These are phyloP conservation scores for Drosophila insularis DNA, from an alignment of 1,140 invertebrate species.

Conservation along the genomic window DNA sequence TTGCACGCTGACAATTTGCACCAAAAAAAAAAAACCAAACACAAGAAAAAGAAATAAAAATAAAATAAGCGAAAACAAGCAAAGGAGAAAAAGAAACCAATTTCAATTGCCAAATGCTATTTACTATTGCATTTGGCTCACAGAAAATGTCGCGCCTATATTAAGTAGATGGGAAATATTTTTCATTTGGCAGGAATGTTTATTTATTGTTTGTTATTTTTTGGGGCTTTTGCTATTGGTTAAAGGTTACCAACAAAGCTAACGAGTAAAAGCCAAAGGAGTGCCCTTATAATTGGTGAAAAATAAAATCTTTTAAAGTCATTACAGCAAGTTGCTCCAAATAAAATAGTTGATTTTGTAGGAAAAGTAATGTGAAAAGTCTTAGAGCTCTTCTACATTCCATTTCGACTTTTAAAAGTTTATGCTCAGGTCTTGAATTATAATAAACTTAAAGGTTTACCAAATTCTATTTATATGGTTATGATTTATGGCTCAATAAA, in stretches of 20 bases:
- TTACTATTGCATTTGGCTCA: constrained; percentile 47
- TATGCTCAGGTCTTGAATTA: too few species aligned
- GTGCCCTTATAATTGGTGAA: neutral
- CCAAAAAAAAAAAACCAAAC: constrained; percentile 20
- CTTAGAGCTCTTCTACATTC: too few species aligned
- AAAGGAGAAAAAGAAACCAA: constrained; percentile 6
- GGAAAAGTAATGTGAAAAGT: too few species aligned
- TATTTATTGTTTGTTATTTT: constrained; percentile 7
- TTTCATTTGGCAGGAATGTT: constrained; percentile 15
- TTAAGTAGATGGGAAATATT: constrained; percentile 59
- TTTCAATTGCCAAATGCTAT: constrained; percentile 41
- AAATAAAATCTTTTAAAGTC: neutral
- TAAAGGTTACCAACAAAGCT: constrained; percentile 41
- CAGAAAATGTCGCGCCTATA: constrained; percentile 58
- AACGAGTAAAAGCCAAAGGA: neutral
- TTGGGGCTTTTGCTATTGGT: neutral
- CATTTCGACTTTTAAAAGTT: too few species aligned
- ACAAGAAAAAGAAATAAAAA: constrained; percentile 27
- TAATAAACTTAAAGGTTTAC: too few species aligned
- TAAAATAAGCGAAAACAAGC: constrained; percentile 6
- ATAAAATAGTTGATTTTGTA: neutral
- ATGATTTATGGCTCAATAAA: too few species aligned
- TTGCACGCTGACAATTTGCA: constrained; percentile 76
- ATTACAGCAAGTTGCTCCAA: neutral
- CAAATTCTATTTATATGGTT: too few species aligned